Conservation (phyloP, 2,797 vertebrate genomes). For the Sebastes baramenuke region DNA sequence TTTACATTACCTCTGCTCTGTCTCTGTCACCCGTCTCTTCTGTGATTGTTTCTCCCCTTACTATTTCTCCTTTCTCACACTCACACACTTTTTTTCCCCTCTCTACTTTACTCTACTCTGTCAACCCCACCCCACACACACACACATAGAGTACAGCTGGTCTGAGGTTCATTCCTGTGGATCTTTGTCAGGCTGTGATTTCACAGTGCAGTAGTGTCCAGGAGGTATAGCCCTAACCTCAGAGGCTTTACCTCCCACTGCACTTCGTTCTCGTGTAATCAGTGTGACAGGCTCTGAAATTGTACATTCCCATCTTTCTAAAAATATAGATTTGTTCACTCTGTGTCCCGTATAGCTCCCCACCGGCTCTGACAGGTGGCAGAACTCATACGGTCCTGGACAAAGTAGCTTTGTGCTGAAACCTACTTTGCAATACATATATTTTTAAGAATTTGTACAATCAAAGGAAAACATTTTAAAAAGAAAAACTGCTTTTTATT, state of each 20-base stretch:
- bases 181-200: slow-evolving; percentile 78
- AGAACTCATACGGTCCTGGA: slow-evolving; percentile 18
- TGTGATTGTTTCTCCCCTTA: slow-evolving; percentile 30
- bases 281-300: slow-evolving; percentile 59
- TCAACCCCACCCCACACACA: slow-evolving; percentile 47
- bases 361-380: slow-evolving; percentile 52
- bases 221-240: slow-evolving; percentile 71
- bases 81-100: not conserved
- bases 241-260: slow-evolving; percentile 71
- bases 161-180: slow-evolving; percentile 76
- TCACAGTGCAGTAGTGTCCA: slow-evolving; percentile 61
- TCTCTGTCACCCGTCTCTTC: slow-evolving; percentile 17
- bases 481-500: not conserved
- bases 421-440: not conserved
- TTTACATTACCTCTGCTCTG: slow-evolving; percentile 33
- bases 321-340: slow-evolving; percentile 52
- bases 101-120: not conserved
- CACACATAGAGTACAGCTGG: slow-evolving; percentile 50
- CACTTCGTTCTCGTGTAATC: slow-evolving; percentile 68
- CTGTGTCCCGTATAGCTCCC: slow-evolving; percentile 9
- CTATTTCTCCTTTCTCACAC: slow-evolving; percentile 28
- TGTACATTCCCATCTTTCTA: slow-evolving; percentile 56
- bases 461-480: not conserved
- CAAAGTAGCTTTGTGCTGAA: not conserved
- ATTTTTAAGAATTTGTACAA: not conserved